Percentiles rank a stretch among this genome's conserved stretches.
These are phyloP conservation scores for Machimus rusticus DNA, from an alignment of 2,888 invertebrate genomes.

Conservation along the genomic window DNA sequence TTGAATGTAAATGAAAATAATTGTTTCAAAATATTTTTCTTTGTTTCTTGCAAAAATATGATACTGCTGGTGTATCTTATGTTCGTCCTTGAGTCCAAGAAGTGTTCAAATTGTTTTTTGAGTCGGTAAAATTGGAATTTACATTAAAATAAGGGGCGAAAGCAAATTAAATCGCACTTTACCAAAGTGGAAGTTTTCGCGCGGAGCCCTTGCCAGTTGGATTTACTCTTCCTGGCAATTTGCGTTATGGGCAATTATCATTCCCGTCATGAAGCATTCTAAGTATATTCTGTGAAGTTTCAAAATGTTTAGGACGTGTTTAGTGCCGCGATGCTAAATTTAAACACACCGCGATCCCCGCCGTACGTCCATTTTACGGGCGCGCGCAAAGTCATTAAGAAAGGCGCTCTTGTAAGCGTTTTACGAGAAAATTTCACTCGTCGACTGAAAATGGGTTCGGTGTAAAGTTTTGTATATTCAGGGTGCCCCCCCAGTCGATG, in stretches of 20 bases:
- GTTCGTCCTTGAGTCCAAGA: not conserved
- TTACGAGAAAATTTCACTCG: not conserved
- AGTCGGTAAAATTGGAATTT: not conserved
- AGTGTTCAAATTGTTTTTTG: not conserved
- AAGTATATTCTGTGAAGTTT: not conserved
- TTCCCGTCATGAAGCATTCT: not conserved
- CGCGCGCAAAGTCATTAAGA: not conserved
- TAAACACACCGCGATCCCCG: not conserved
- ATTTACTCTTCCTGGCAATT: not conserved
- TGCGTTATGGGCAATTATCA: not conserved
- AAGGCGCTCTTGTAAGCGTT: not conserved
- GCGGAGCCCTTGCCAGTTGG: not conserved
- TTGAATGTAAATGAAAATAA: no score
- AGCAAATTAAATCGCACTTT: not conserved
- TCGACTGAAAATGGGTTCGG: not conserved
- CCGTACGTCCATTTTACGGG: not conserved
- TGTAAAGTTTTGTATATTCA: not conserved
- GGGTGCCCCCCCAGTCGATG: not conserved
- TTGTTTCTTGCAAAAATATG: no score
- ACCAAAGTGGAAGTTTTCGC: not conserved
- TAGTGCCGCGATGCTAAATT: conserved; percentile 3
- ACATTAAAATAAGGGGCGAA: not conserved
- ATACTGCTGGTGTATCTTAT: no score
- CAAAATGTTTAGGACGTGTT: conserved; percentile 4
- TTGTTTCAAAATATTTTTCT: no score